Evolutionary conservation across 2,888 invertebrate species (phyloP).

Genomic region (Drosophila demipolita): DNA sequence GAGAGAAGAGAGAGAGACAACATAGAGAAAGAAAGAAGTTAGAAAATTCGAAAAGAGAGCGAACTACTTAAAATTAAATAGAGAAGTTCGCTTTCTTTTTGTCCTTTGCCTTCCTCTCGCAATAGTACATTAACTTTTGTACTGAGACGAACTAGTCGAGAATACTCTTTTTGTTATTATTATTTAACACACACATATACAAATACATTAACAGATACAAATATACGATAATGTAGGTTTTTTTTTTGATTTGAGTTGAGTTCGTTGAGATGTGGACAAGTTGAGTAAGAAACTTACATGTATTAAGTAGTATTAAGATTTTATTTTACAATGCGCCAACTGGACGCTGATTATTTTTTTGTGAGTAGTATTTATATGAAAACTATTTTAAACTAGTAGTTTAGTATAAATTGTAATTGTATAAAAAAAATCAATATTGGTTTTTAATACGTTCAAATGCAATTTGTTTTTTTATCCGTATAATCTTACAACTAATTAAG

Average conservation of each 20-base stretch:
- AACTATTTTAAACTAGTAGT: constrained; percentile 62
- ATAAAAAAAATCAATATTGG: constrained; percentile 52
- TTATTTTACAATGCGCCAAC: constrained; percentile 67
- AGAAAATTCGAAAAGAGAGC: constrained; percentile 6
- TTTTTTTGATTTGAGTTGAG: constrained; percentile 40
- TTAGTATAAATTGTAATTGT: constrained; percentile 34
- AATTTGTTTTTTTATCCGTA: constrained; percentile 80
- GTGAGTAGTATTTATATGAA: constrained; percentile 60
- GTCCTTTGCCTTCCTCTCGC: constrained; percentile 26
- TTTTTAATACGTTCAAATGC: constrained; percentile 80
- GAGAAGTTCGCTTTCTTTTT: constrained; percentile 19
- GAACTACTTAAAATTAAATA: constrained; percentile 5
- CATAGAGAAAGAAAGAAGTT: constrained; percentile 14
- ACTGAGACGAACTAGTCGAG: constrained; percentile 44
- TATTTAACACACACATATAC: constrained; percentile 63
- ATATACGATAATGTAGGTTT: constrained; percentile 39
- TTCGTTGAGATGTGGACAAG: constrained; percentile 50
- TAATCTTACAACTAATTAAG: constrained; percentile 69
- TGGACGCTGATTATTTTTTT: constrained; percentile 41
- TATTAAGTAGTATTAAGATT: constrained; percentile 22
- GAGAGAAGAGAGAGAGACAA: constrained; percentile 14
- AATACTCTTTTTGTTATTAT: constrained; percentile 6
- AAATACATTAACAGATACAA: constrained; percentile 81
- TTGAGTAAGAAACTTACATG: constrained; percentile 32
- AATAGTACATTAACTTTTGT: constrained; percentile 60